A percentile compares a stretch with the other conserved stretches of the same genome.
Conservation (phyloP, 2,888 invertebrate species). For the Cheilosia soror region DNA sequence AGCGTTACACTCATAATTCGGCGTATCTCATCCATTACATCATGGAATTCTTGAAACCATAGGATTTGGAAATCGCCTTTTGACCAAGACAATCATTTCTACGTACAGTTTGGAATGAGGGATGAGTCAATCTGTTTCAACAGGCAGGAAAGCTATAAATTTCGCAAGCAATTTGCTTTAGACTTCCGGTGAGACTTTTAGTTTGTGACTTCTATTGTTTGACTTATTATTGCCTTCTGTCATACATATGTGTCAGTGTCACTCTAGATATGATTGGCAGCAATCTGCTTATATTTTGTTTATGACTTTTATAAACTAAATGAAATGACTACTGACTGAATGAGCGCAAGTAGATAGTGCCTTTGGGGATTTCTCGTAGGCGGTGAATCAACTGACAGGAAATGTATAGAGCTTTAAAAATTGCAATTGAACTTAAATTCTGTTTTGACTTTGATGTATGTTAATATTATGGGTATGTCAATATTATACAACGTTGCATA, state of each 20-base stretch:
- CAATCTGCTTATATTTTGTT: neutral
- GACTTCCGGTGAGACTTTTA: constrained; percentile 30
- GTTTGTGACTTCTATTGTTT: constrained; percentile 3
- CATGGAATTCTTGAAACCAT: constrained; percentile 31
- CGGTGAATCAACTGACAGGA: too few species aligned
- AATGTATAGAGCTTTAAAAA: too few species aligned
- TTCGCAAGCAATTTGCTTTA: constrained; percentile 6
- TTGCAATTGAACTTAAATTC: too few species aligned
- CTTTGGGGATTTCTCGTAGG: too few species aligned
- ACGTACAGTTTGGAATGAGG: neutral
- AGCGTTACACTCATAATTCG: constrained; percentile 19
- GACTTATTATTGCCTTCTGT: constrained; percentile 2
- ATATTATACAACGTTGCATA: too few species aligned
- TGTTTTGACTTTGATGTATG: too few species aligned
- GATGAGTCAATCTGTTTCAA: constrained; percentile 26
- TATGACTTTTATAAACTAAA: neutral
- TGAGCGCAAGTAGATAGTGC: neutral
- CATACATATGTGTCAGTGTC: neutral
- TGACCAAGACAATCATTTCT: constrained; percentile 6
- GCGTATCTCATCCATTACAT: constrained; percentile 32
- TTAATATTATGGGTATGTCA: too few species aligned
- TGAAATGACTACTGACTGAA: neutral
- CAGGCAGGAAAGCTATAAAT: constrained; percentile 18
- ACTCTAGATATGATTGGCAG: constrained; percentile 11
- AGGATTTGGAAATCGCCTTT: constrained; percentile 4